Percentiles rank a stretch among this genome's conserved stretches.
phyloP scores from a whole-genome alignment of 2,113 vertebrate genomes.

The Scortum barcoo region DNA sequence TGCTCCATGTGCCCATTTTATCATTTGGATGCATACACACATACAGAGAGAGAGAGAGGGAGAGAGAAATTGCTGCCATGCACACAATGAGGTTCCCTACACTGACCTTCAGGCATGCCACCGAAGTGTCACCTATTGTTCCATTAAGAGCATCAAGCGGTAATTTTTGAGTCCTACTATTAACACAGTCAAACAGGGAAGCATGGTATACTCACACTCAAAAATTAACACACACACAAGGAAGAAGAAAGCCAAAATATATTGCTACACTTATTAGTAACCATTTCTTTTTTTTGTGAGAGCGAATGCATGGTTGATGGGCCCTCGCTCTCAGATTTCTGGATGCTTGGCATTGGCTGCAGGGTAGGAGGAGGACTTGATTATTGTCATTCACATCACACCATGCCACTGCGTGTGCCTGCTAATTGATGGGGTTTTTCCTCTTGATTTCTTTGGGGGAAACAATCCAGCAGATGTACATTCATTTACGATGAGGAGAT shows the following conservation, averaged over 20 bases:
- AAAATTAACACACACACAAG: conserved; percentile 35
- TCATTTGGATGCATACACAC: conserved; percentile 41
- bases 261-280: conserved; percentile 37
- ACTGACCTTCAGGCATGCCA: conserved; percentile 27
- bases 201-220: conserved; percentile 9
- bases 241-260: conserved; percentile 36
- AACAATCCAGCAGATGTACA: conserved; percentile 80
- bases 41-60: not conserved
- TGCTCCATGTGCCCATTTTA: conserved; percentile 63
- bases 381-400: conserved; percentile 78
- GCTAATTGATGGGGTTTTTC: conserved; percentile 76
- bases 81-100: conserved; percentile 27
- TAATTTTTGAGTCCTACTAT: conserved; percentile 34
- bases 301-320: conserved; percentile 38
- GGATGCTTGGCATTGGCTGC: conserved; percentile 47
- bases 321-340: conserved; percentile 46
- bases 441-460: conserved; percentile 76
- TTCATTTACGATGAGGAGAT: conserved; percentile 77
- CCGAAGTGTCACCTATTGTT: conserved; percentile 18
- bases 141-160: conserved; percentile 23
- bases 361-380: conserved; percentile 44
- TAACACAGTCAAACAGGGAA: conserved; percentile 29
- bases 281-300: conserved; percentile 22
- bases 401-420: conserved; percentile 55
- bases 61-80: not conserved